Base-by-base conservation (phyloP, 2,113 vertebrate genomes). In the Collichthys lucidus region DNA sequence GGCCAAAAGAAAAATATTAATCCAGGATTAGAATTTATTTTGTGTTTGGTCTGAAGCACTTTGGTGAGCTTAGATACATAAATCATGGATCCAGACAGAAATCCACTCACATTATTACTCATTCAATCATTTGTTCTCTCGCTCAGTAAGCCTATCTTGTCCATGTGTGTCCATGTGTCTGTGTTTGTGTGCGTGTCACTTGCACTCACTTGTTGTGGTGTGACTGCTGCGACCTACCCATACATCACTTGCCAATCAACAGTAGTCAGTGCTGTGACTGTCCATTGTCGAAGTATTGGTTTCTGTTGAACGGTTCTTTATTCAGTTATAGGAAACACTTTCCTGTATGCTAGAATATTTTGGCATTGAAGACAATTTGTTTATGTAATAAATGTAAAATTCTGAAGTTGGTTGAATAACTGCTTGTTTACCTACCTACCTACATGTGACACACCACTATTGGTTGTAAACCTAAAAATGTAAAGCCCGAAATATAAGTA, bases 171-270 rank as follows among this genome's bases (percentile, higher is more conserved):
- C n/a, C 31, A 59, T n/a, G 12, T 61, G 49, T 59, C 20, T 42
- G 12, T 15, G 35, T 40, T 40, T 40, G 35, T 40, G 35, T 9
- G 35, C 19, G 22, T 75, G 61, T 44, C 61, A 29, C 35, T 46
- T 17, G 46, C 26, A 17, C 49, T 44, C 50, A 46, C 35, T 65
- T 2, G 19, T 17, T 16, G 73, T 29, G 73, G 50, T 55, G 73
- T 29, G 22, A 44, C 16, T 44, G 47, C 5, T 53, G 29, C 44
- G 60, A 35, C 42, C 35, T 20, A 44, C 22, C 35, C 50, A n/a
- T 61, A 65, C 73, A 67, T 59, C 53, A 77, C 74, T 9, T 77
- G 74, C 67, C 74, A 67, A 15, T 77, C 63, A 77, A 77, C 42
- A 59, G 52, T 17, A 63, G 26, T 20, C 53, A 22, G 24, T 59